Base-by-base conservation (phyloP, 2,113 vertebrate species). In the Percina caprodes region DNA sequence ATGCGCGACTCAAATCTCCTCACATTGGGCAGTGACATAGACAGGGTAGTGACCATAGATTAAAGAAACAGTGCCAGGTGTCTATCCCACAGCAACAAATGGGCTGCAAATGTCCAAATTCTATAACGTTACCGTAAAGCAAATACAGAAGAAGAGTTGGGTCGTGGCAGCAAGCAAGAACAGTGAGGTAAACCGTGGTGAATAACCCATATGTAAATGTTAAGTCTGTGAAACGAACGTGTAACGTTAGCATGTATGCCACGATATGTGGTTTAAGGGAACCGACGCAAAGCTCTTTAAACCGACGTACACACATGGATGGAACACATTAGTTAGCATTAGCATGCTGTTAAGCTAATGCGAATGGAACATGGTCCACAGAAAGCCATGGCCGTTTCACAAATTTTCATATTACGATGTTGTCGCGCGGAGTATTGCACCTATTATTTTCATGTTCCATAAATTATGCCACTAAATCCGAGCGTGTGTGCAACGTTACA, bases 141-240 rank as follows among this genome's bases (percentile, higher is more conserved):
- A 42, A 10, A 42, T 11, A 42, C 39, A 42, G 39, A 11, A 42
- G 39, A 42, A 42, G 39, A 42, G 39, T 19, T 39, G 24, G 79
- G 49, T 82, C 58, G 21, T 69, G 72, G 51, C 51, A 73, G 59
- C 79, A 63, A 42, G 39, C 39, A 42, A 42, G 39, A 39, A 60
- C 42, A 33, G 30, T 39, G 45, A 82, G 79, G 79, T 69, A 82
- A 82, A 54, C 14, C 26, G 39, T 24, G 55, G 23, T 39, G 18
- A 62, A 16, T 46, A 59, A 33, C 35, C 21, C 3, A 4, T 11
- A 21, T 33, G 4, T 35, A 8, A 48, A 60, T 12, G 18, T 30
- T 14, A 58, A 1, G 3, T 46, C 4, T 35, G 21, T 30, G 21
- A 12, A 33, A 35, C 2, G 4, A 12, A 18, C 1, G n/a, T 19